These are phyloP conservation scores for Camponotus floridanus DNA, from an alignment of 1,140 invertebrate genomes.

Conservation along the genomic window DNA sequence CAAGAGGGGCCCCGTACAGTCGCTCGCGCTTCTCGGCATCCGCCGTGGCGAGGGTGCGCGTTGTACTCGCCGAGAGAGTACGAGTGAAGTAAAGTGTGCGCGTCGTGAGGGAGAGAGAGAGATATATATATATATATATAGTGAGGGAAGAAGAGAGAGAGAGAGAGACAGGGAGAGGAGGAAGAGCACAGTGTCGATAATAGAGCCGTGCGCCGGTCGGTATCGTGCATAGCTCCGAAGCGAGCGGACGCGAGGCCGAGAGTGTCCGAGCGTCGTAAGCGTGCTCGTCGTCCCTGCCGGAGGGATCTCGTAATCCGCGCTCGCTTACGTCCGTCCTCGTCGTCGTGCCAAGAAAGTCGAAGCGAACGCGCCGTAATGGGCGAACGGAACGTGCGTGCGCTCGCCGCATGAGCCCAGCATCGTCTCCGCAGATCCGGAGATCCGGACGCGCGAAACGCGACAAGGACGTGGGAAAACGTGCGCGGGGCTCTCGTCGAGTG, in stretches of 20 bases:
- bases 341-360: background rate
- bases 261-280: conserved; percentile 11
- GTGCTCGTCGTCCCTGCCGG: background rate
- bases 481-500: background rate
- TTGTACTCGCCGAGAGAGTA: conserved; percentile 55
- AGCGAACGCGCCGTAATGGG: conserved; percentile 23
- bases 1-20: conserved; percentile 31
- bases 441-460: conserved; percentile 4
- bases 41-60: conserved; percentile 69
- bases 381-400: conserved; percentile 45
- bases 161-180: background rate
- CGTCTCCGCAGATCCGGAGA: background rate
- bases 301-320: background rate
- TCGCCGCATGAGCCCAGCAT: conserved; percentile 52
- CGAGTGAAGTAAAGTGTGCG: conserved; percentile 56
- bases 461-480: conserved; percentile 10
- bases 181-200: conserved; percentile 46
- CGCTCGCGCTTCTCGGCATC: conserved; percentile 63
- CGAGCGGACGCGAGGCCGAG: conserved; percentile 27
- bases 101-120: background rate
- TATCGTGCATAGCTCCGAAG: background rate
- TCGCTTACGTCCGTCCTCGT: background rate
- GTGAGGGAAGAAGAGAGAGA: background rate
- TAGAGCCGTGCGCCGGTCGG: conserved; percentile 41
- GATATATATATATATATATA: too few species aligned